phyloP scores from a whole-genome alignment of 35 echinoderm and acorn worm species.

The Heliocidaris erythrogramma region DNA sequence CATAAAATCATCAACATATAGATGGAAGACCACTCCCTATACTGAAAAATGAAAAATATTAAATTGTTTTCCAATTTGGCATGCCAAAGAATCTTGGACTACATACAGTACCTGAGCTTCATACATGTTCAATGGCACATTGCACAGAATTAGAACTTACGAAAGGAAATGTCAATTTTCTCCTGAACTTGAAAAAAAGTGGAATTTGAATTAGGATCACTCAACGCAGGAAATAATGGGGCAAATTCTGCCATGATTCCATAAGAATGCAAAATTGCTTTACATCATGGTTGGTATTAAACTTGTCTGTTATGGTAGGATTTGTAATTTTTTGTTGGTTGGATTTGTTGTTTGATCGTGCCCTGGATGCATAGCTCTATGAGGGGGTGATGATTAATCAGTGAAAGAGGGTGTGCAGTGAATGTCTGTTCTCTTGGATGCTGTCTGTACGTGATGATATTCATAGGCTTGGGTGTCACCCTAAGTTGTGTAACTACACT shows the following conservation, averaged over 20 bases:
- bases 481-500: too few species aligned
- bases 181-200: background rate
- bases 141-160: background rate
- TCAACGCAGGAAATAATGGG: slow-evolving; percentile 10
- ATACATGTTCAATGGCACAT: too few species aligned
- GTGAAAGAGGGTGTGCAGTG: background rate
- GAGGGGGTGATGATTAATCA: background rate
- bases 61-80: too few species aligned
- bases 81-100: too few species aligned
- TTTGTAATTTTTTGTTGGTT: background rate
- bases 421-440: too few species aligned
- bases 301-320: background rate
- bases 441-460: too few species aligned
- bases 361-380: background rate
- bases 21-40: too few species aligned
- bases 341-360: background rate
- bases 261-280: background rate
- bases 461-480: too few species aligned
- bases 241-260: background rate
- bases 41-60: too few species aligned
- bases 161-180: slow-evolving; percentile 17
- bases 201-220: slow-evolving; percentile 11
- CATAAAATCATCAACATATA: too few species aligned
- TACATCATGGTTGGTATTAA: background rate
- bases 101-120: background rate